A percentile compares a stretch with the other conserved stretches of the same genome.
Conservation (phyloP, 2,797 vertebrate species). For the Strix occidentalis region DNA sequence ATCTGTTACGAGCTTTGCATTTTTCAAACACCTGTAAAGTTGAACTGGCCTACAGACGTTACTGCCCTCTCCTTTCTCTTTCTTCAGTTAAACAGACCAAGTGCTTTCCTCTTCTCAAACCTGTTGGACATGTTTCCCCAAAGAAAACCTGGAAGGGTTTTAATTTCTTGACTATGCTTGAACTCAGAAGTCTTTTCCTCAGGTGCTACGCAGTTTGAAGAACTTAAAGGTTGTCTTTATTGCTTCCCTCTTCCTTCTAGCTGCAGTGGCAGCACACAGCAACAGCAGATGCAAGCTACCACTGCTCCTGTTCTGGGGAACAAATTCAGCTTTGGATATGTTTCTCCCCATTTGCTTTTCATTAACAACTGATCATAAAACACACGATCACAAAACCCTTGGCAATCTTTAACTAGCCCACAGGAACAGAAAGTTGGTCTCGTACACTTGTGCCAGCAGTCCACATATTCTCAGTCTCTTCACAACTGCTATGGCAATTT, state of each 20-base stretch:
- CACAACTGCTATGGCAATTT: rapidly evolving
- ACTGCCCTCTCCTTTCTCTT: background rate
- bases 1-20: background rate
- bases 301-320: background rate
- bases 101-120: background rate
- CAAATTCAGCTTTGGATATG: background rate
- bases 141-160: background rate
- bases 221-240: background rate
- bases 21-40: background rate
- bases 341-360: background rate
- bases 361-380: background rate
- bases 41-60: background rate
- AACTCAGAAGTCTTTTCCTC: background rate
- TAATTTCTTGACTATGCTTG: background rate
- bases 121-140: background rate
- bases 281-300: background rate
- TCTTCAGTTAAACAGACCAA: background rate
- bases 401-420: background rate
- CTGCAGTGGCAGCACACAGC: background rate
- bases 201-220: rapidly evolving
- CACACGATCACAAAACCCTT: background rate
- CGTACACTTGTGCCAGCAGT: background rate
- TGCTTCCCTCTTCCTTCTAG: background rate
- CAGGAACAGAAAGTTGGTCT: background rate
- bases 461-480: background rate